A percentile compares a stretch with the other conserved stretches of the same genome.
Evolutionary conservation across 2,797 vertebrate species (phyloP).

Genomic region (Pangasius sanitwongsei): DNA sequence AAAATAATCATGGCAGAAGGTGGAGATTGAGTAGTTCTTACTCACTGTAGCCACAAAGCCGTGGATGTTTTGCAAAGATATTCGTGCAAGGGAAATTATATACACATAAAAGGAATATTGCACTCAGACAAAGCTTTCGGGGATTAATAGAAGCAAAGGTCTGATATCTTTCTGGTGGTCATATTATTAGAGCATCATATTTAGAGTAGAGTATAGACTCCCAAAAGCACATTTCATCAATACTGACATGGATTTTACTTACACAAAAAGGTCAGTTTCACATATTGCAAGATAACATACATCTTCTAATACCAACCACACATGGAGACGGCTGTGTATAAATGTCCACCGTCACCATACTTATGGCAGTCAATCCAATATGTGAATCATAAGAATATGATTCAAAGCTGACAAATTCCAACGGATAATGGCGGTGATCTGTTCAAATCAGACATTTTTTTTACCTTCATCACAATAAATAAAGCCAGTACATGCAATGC

Average conservation of each 20-base stretch:
- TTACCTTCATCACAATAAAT: background rate
- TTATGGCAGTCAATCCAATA: background rate
- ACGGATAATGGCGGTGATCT: background rate
- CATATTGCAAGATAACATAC: background rate
- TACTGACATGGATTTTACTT: conserved; percentile 2
- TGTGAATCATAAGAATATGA: background rate
- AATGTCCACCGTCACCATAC: background rate
- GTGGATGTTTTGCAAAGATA: background rate
- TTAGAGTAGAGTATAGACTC: background rate
- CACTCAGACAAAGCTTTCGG: background rate
- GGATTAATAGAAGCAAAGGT: background rate
- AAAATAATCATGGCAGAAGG: conserved; percentile 4
- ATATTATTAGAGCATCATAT: background rate
- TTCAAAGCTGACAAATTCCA: background rate
- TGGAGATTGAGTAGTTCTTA: background rate
- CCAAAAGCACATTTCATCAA: background rate
- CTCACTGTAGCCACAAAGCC: background rate
- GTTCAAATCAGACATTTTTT: background rate
- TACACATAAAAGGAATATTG: background rate
- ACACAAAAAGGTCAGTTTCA: background rate
- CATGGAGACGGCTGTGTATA: background rate
- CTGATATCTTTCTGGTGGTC: conserved; percentile 34
- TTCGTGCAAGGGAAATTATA: background rate
- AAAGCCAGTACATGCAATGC: background rate
- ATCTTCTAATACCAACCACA: background rate